A percentile compares a stretch with the other conserved stretches of the same genome.
These are phyloP conservation scores for Thysanoteuthis rhombus DNA, from an alignment of 2,888 invertebrate species.

Conservation along the genomic window DNA sequence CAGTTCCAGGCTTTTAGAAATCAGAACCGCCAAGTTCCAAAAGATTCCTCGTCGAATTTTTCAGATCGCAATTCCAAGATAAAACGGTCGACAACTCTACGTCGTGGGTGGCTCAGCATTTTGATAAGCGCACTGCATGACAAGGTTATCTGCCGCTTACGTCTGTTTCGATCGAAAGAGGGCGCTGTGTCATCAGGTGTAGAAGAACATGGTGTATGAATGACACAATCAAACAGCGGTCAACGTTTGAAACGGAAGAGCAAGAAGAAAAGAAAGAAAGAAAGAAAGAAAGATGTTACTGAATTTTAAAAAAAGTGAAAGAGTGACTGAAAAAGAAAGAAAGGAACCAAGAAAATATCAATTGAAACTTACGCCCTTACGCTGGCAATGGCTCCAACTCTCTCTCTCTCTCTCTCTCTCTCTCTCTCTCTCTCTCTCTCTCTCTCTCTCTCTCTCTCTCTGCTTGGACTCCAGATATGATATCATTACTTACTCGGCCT, in stretches of 20 bases:
- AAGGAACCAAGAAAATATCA: too few relatives aligned
- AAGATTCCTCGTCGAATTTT: background rate
- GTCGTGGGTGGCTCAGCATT: background rate
- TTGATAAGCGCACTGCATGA: constrained; percentile 12
- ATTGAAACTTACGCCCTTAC: too few relatives aligned
- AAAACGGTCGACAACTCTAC: background rate
- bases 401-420: too few relatives aligned
- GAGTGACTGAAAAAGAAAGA: too few relatives aligned
- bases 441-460: too few relatives aligned
- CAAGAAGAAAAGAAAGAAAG: background rate
- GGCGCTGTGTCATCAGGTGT: constrained; percentile 12
- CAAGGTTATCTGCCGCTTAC: background rate
- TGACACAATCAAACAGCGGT: background rate
- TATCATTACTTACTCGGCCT: too few relatives aligned
- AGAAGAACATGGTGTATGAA: background rate
- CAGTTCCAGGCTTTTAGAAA: background rate
- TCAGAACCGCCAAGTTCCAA: background rate
- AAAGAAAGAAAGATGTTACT: background rate
- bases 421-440: too few relatives aligned
- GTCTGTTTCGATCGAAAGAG: background rate
- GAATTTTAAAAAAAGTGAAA: too few relatives aligned
- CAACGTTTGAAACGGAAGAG: background rate
- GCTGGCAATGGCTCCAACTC: too few relatives aligned
- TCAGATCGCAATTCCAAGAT: background rate
- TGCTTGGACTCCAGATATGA: too few relatives aligned